Percentiles rank a stretch among this genome's conserved stretches.
Evolutionary conservation across 2,797 vertebrate species (phyloP).

Genomic region (Okamejei kenojei): DNA sequence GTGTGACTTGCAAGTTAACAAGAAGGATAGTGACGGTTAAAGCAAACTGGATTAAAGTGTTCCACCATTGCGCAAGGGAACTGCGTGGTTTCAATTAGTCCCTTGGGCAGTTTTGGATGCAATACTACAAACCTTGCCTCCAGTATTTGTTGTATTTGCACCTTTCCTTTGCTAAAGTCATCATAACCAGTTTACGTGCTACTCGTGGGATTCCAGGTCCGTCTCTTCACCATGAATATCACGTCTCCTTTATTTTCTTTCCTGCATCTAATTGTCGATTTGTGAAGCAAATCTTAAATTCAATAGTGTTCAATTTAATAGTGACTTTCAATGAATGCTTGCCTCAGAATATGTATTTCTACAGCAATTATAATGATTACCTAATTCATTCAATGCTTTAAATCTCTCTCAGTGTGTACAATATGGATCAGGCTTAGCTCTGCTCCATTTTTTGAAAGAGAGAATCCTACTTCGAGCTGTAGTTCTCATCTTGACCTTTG

Average conservation of each 20-base stretch:
- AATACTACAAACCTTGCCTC: neutral
- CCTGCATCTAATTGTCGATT: neutral
- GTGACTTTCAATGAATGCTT: no score
- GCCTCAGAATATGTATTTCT: neutral
- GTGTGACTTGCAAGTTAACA: neutral
- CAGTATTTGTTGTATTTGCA: neutral
- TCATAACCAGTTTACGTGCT: neutral
- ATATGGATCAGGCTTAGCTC: slow-evolving; percentile 9
- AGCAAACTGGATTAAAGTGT: neutral
- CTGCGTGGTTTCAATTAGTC: neutral
- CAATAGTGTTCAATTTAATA: neutral
- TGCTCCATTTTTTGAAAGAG: neutral
- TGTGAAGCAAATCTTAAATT: neutral
- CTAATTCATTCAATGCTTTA: neutral
- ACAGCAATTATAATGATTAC: neutral
- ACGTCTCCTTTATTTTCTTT: neutral
- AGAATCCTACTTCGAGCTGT: neutral
- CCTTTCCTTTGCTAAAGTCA: neutral
- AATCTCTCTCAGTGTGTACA: neutral
- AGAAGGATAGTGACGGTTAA: neutral
- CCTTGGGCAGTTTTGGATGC: neutral
- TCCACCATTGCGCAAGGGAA: neutral
- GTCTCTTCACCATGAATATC: neutral
- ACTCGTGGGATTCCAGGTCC: neutral
- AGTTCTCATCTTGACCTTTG: slow-evolving; percentile 5